Evolutionary conservation across 1,140 invertebrate species (phyloP), one percentile per base, ranked within the genome.

Genomic region (Nautilus pompilius): DNA sequence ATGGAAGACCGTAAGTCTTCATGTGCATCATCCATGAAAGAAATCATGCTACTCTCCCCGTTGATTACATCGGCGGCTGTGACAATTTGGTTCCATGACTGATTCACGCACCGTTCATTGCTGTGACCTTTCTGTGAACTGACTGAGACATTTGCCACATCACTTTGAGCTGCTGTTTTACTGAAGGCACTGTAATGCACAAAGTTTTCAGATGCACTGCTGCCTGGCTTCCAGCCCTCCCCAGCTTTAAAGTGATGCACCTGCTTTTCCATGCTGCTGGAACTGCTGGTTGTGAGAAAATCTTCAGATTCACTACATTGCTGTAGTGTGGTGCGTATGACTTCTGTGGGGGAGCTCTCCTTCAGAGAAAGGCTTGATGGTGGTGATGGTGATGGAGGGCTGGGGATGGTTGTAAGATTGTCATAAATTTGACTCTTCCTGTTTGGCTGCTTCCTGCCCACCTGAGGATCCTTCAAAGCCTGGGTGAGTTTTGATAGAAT

Each of bases 401-500:
- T 66, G 33, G 57, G 57, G 17, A 49, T 51, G 24, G 61, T 65
- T 20, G 69, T 66, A 17, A 74, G 62, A 70, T 74, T 79, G 66
- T 77, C 77, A 55, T 66, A 78, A n/a, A 81, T 76, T 33, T 73
- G 71, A 13, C 77, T 73, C 61, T 74, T 73, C 34, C 72, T 65
- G 46, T 74, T 73, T 13, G 63, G 62, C 56, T 66, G 58, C 17
- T 34, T 55, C 29, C 49, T 59, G 10, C 70, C 73, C 13, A 71
- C 60, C 3, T 69, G 62, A 10, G 76, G 80, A 29, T 36, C 85
- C 49, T 85, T 82, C 15, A 87, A 67, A 2, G 86, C 86, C 24
- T 80, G n/a, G 0, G 84, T 83, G 32, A 89, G 84, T 57, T 82
- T 80, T 15, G 87, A 84, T 0, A 88, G 79, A 46, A 87, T 86